Conservation (phyloP, 2,113 vertebrate genomes). For the Phrynosoma blainvillii region DNA sequence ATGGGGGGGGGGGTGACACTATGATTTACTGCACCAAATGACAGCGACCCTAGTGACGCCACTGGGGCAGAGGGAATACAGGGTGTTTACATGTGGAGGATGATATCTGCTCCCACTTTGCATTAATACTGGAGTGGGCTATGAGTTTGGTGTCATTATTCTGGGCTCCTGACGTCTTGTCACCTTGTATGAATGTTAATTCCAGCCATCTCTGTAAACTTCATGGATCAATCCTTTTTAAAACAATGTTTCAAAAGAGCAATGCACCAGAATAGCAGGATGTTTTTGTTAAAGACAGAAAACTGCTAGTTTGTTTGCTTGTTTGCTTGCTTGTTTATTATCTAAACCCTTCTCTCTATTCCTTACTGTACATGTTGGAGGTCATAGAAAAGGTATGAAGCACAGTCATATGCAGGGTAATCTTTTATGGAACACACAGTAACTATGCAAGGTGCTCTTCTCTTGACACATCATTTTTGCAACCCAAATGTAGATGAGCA, state of each 20-base stretch:
- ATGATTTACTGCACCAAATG: no score
- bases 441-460: neutral
- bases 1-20: no score
- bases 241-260: neutral
- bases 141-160: neutral
- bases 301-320: neutral
- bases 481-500: constrained; percentile 13
- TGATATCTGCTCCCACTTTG: neutral
- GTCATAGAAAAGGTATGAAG: neutral
- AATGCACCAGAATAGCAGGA: neutral
- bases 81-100: no score
- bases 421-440: neutral
- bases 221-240: neutral
- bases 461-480: constrained; percentile 22
- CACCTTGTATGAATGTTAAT: neutral
- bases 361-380: neutral
- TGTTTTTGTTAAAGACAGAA: neutral
- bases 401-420: neutral
- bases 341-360: constrained; percentile 10
- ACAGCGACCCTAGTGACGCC: no score
- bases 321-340: constrained; percentile 14
- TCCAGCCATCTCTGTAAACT: neutral
- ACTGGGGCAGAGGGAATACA: no score
- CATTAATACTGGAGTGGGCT: neutral
- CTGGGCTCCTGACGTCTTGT: no score